Base-by-base conservation (phyloP, 2,113 vertebrate genomes). In the Formicarius rufipectus region DNA sequence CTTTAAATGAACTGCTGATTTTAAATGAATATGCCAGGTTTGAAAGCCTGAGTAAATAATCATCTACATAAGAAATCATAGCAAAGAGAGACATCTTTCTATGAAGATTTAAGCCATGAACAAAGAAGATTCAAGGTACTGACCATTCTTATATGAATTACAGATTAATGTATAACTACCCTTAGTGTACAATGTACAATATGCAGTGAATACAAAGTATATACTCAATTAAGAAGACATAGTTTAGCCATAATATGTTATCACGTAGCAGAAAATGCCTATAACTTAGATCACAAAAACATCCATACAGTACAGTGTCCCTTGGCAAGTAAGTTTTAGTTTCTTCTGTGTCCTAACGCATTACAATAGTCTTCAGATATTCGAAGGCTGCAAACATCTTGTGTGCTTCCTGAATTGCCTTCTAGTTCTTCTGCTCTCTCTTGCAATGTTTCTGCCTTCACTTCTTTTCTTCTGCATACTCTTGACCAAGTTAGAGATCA, bases 1-100 rank as follows among this genome's bases (percentile, higher is more conserved):
- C 69, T 94, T 82, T 56, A 75, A 93, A 90, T 44, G n/a, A 89
- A 82, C 53, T 72, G 31, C 37, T 87, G 49, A 52, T 84, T 89
- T 96, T 82, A 95, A 94, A 82, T 44, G 13, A 78, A 47, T 72
- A 83, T 56, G 44, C 68, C 66, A 64, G 35, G 89, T 95, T 82
- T 42, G 60, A 89, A 92, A 95, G 64, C 24, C 52, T 60, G 39
- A 78, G 24, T 81, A 81, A 89, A 74, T 55, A 4, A 40, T 47
- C 25, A 59, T 71, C 68, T 84, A 28, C 60, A 25, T 56, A 67
- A 78, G 47, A 86, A 93, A 75, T 67, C 53, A 90, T 6, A 93
- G 82, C 31, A 87, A 77, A 60, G 14, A 39, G 35, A 84, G 30
- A 31, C 11, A 71, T 50, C n/a, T 42, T 89, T 86, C 39, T 45